A percentile compares a stretch with the other conserved stretches of the same genome.
These are phyloP conservation scores for Zootermopsis nevadensis DNA, from an alignment of 2,888 invertebrate species.

Conservation along the genomic window DNA sequence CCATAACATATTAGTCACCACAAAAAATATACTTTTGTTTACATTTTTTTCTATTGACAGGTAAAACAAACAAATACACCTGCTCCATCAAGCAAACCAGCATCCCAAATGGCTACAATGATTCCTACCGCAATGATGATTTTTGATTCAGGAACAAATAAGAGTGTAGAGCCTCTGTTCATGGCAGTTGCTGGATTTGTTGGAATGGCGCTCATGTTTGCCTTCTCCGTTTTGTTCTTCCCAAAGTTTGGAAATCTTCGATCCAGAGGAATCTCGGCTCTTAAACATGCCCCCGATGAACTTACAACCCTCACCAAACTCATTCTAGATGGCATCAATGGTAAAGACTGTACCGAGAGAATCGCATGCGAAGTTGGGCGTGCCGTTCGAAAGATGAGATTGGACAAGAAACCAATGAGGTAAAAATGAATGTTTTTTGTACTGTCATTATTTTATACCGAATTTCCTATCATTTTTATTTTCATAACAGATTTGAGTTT, in stretches of 20 bases:
- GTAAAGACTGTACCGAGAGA: constrained; percentile 64
- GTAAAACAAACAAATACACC: constrained; percentile 10
- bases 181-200: constrained; percentile 70
- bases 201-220: constrained; percentile 68
- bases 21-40: too few species aligned
- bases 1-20: too few species aligned
- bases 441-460: constrained; percentile 37
- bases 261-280: constrained; percentile 56
- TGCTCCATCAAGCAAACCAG: not conserved
- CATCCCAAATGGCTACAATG: constrained; percentile 38
- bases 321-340: constrained; percentile 63
- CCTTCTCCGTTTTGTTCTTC: constrained; percentile 65
- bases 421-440: constrained; percentile 48
- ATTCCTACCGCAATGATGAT: constrained; percentile 53
- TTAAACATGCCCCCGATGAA: constrained; percentile 59
- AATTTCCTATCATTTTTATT: too few species aligned
- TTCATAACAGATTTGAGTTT: too few species aligned
- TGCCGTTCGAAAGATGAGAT: constrained; percentile 57
- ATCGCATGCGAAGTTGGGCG: constrained; percentile 65
- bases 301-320: constrained; percentile 61
- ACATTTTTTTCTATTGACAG: not conserved
- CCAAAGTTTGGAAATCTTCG: constrained; percentile 63
- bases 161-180: constrained; percentile 66
- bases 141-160: constrained; percentile 59
- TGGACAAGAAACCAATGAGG: constrained; percentile 57